phyloP scores from a whole-genome alignment of 2,113 vertebrate species.

The Cygnus atratus region DNA sequence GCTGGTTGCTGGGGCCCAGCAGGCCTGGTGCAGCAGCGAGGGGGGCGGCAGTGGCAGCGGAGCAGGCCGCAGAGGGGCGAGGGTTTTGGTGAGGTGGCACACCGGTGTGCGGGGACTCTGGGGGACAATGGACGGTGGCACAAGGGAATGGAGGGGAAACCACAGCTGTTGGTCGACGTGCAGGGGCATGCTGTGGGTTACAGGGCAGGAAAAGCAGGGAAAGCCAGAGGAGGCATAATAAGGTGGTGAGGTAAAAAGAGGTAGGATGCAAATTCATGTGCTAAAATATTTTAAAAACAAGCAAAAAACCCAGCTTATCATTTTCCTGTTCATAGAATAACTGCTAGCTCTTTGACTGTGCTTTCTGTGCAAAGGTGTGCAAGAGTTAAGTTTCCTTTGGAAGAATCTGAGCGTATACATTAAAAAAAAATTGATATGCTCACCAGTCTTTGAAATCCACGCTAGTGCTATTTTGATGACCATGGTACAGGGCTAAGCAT shows the following conservation, averaged over 20 bases:
- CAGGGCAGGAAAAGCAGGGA: background rate
- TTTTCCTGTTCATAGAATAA: background rate
- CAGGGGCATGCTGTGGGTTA: background rate
- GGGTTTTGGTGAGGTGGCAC: background rate
- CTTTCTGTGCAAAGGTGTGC: background rate
- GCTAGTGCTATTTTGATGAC: background rate
- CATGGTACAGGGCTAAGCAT: background rate
- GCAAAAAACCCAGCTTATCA: background rate
- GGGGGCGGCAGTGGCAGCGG: no score
- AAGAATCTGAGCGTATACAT: background rate
- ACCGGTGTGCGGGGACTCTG: background rate
- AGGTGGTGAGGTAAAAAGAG: background rate
- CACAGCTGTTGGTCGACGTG: background rate
- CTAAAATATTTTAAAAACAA: background rate
- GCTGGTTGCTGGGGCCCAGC: no score
- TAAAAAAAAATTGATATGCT: background rate
- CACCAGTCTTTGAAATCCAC: background rate
- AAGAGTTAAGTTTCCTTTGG: background rate
- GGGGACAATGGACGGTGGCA: background rate
- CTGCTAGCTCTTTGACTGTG: background rate
- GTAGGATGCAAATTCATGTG: background rate
- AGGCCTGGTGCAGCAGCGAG: no score
- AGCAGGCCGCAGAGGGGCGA: background rate
- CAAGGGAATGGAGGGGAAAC: accelerated
- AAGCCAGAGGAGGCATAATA: background rate